Conservation (phyloP, 2,797 vertebrate genomes). For the Betta splendens region DNA sequence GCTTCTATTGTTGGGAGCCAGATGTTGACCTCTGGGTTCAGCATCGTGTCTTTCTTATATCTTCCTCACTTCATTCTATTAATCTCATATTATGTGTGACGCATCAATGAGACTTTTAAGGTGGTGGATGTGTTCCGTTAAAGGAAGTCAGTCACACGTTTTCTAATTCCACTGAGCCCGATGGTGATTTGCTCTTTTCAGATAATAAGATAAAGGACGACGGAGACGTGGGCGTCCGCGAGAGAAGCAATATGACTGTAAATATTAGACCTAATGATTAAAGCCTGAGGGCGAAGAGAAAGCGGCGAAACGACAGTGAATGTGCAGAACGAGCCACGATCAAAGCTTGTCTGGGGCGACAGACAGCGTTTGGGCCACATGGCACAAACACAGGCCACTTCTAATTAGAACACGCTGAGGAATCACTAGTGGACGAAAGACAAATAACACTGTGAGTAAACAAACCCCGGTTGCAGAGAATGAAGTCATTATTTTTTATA, state of each 20-base stretch:
- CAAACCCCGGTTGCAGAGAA: constrained; percentile 49
- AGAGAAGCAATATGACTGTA: constrained; percentile 1
- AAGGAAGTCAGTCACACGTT: too few relatives aligned
- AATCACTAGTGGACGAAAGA: constrained; percentile 51
- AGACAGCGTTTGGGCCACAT: constrained; percentile 38
- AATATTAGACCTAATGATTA: constrained; percentile 14
- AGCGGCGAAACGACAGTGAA: constrained; percentile 21
- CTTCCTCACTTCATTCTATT: too few relatives aligned
- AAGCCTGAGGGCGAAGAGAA: constrained; percentile 11
- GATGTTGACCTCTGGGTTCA: constrained; percentile 9
- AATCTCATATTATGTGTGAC: background rate
- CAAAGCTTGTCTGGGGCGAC: constrained; percentile 28
- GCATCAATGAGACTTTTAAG: too few relatives aligned
- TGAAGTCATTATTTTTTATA: constrained; percentile 38
- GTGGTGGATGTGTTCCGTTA: too few relatives aligned
- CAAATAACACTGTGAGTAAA: constrained; percentile 51
- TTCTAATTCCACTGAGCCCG: constrained; percentile 8
- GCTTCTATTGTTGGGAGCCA: background rate
- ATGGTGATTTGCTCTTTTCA: background rate
- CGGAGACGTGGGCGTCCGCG: background rate
- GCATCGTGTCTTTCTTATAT: background rate
- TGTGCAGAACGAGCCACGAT: constrained; percentile 37
- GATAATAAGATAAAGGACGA: constrained; percentile 14
- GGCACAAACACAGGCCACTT: constrained; percentile 37
- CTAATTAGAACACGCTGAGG: constrained; percentile 52